Evolutionary conservation across 2,113 vertebrate species (phyloP).

Genomic region (Oceanites oceanicus): DNA sequence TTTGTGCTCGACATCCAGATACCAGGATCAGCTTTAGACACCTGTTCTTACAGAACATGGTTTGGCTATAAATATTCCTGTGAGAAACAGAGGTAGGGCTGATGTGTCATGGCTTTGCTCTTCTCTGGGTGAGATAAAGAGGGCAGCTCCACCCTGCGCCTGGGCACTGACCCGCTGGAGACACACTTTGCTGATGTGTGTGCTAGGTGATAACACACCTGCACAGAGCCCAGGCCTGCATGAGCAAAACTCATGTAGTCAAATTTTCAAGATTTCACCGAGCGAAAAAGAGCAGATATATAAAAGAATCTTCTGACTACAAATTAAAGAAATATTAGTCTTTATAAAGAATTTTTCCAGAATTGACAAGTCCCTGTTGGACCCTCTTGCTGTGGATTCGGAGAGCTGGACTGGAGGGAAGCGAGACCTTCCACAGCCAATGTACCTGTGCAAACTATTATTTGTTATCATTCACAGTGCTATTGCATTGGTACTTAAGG

Average conservation of each 20-base stretch:
- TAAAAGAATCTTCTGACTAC: not conserved
- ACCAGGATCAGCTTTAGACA: not conserved
- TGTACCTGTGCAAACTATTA: not conserved
- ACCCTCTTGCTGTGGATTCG: not conserved
- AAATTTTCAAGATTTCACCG: not conserved
- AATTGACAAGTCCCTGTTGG: not conserved
- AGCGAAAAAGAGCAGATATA: not conserved
- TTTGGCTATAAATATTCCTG: not conserved
- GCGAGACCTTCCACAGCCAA: not conserved
- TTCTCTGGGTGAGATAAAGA: not conserved
- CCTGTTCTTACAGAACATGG: not conserved
- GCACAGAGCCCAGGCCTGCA: rapidly evolving
- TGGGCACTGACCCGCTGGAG: not conserved
- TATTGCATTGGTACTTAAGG: not conserved
- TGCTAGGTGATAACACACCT: not conserved
- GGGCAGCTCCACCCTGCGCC: not conserved
- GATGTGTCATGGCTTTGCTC: not conserved
- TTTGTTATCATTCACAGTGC: not conserved
- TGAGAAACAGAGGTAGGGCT: not conserved
- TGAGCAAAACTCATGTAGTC: not conserved
- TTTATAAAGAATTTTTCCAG: not conserved
- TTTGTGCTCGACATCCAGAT: not conserved
- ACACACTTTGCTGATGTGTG: not conserved
- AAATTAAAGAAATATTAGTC: not conserved
- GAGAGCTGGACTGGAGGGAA: not conserved